Conservation (phyloP, 2,113 vertebrate genomes). For the Syngnathus floridae region DNA sequence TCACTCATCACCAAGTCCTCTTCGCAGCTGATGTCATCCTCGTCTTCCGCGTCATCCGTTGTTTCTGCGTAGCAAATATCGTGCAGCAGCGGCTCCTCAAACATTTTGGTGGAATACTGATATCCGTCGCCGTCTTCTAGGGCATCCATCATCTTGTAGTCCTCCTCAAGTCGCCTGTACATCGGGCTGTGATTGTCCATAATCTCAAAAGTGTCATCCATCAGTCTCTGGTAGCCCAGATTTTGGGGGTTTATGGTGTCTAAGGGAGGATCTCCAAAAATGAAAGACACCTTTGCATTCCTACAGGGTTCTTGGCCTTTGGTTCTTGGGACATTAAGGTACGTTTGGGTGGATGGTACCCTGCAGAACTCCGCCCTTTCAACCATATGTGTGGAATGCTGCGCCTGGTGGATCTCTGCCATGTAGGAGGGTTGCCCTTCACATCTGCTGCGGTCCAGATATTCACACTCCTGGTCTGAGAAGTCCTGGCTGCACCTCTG, state of each 20-base stretch:
- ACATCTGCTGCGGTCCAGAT: constrained; percentile 71
- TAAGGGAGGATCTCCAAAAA: constrained; percentile 88
- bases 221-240: constrained; percentile 88
- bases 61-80: constrained; percentile 97
- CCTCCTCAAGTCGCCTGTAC: constrained; percentile 80
- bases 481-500: constrained; percentile 77
- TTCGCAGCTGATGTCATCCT: constrained; percentile 95
- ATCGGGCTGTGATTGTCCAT: constrained; percentile 79
- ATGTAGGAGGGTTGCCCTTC: constrained; percentile 82
- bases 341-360: constrained; percentile 69
- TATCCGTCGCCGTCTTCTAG: constrained; percentile 81
- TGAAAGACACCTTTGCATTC: constrained; percentile 95
- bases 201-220: constrained; percentile 87
- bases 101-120: constrained; percentile 85
- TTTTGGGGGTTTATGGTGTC: constrained; percentile 83
- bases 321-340: constrained; percentile 77
- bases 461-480: constrained; percentile 76
- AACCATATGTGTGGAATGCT: constrained; percentile 70
- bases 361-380: constrained; percentile 75
- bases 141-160: constrained; percentile 84
- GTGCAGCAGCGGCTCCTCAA: constrained; percentile 90
- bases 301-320: constrained; percentile 84
- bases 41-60: constrained; percentile 90
- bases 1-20: constrained; percentile 87
- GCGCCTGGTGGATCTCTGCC: constrained; percentile 77